Conservation (phyloP, 1,140 invertebrate species). For the Ips nitidus region DNA sequence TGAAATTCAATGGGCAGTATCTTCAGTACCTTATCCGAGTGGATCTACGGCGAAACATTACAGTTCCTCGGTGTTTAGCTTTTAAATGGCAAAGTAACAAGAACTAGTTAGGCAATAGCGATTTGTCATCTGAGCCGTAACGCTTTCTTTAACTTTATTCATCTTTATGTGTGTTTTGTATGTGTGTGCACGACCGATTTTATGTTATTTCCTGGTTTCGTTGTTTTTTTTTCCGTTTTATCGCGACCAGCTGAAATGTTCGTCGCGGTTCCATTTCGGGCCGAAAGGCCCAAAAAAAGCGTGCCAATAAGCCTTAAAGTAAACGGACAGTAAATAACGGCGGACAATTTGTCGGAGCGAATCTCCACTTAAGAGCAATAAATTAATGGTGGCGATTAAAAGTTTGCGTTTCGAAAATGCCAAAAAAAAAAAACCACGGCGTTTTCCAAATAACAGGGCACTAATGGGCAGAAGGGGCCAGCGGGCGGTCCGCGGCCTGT, state of each 20-base stretch:
- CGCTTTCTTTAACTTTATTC: constrained; percentile 15
- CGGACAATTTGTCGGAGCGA: neutral
- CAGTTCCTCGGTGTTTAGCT: constrained; percentile 27
- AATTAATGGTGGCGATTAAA: constrained; percentile 8
- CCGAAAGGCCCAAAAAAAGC: too few relatives aligned
- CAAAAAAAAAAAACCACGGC: constrained; percentile 13
- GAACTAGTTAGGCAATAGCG: constrained; percentile 31
- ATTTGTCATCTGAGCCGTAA: constrained; percentile 27
- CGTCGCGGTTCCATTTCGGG: too few relatives aligned
- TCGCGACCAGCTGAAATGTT: too few relatives aligned
- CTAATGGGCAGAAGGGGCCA: constrained; percentile 23
- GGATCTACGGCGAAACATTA: constrained; percentile 28
- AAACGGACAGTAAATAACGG: neutral
- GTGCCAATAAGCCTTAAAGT: too few relatives aligned
- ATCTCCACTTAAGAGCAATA: neutral
- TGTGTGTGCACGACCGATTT: too few relatives aligned
- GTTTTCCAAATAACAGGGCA: constrained; percentile 24
- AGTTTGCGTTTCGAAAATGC: constrained; percentile 6
- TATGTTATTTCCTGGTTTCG: too few relatives aligned
- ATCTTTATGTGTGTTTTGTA: too few relatives aligned
- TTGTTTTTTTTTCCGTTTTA: too few relatives aligned
- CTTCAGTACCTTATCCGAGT: constrained; percentile 19
- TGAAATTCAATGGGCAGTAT: constrained; percentile 32
- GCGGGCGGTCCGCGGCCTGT: constrained; percentile 23
- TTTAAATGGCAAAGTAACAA: constrained; percentile 33